phyloP scores from a whole-genome alignment of 2,113 vertebrate genomes.

The Ranitomeya variabilis region DNA sequence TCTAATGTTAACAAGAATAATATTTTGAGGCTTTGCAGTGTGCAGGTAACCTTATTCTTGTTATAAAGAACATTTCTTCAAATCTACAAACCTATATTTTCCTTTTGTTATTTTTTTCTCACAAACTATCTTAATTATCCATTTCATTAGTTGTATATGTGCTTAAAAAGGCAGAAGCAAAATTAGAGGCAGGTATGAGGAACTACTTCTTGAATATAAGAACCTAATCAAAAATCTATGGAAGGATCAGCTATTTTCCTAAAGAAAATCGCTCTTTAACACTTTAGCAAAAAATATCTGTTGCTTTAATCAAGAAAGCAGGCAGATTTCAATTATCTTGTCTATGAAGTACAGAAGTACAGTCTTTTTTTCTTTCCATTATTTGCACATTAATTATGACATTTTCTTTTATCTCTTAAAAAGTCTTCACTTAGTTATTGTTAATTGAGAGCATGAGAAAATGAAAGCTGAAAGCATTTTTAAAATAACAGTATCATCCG shows the following conservation, averaged over 20 bases:
- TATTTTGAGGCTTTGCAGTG: conserved; percentile 42
- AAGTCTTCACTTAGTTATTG: not conserved
- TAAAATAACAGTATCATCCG: not conserved
- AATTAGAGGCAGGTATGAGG: not conserved
- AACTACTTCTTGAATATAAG: not conserved
- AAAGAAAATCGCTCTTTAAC: not conserved
- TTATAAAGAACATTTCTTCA: not conserved
- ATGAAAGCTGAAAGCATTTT: not conserved
- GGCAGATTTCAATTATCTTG: not conserved
- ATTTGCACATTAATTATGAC: not conserved
- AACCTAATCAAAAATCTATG: not conserved
- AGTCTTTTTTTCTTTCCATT: not conserved
- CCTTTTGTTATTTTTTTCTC: not conserved
- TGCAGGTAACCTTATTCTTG: conserved; percentile 23
- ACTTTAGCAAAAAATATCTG: not conserved
- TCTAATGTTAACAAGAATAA: conserved; percentile 46
- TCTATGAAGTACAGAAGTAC: not conserved
- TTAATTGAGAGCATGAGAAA: conserved; percentile 6
- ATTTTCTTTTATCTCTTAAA: not conserved
- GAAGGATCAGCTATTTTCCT: not conserved
- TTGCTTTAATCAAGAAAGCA: not conserved
- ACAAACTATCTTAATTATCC: conserved; percentile 1
- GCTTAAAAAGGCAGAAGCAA: not conserved
- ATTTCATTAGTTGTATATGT: not conserved
- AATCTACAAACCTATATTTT: not conserved